A percentile compares a stretch with the other conserved stretches of the same genome.
Evolutionary conservation across 1,140 invertebrate species (phyloP).

Genomic region (Hyles euphorbiae): DNA sequence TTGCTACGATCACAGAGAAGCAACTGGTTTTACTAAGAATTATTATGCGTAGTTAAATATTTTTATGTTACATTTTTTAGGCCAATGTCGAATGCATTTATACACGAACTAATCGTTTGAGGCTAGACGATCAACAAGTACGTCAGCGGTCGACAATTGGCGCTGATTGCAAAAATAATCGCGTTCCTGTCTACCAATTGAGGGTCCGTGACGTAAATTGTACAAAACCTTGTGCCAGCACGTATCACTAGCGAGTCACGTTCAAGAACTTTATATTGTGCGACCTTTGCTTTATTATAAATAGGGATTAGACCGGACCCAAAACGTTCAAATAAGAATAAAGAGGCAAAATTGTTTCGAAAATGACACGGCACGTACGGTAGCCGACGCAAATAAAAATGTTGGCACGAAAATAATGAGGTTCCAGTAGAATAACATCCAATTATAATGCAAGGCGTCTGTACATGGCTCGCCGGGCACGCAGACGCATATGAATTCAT

Average conservation of each 20-base stretch:
- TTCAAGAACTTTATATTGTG: too few species aligned
- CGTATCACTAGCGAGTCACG: neutral
- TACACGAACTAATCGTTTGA: neutral
- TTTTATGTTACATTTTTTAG: constrained; percentile 5
- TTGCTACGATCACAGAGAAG: too few species aligned
- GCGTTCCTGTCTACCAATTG: constrained; percentile 46
- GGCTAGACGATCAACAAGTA: constrained; percentile 6
- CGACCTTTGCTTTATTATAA: too few species aligned
- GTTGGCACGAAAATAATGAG: constrained; percentile 1
- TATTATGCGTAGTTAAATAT: too few species aligned
- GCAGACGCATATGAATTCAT: too few species aligned
- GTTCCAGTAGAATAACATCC: neutral
- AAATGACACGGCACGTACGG: neutral
- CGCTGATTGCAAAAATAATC: constrained; percentile 55
- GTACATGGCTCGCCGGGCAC: too few species aligned
- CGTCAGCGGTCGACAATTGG: constrained; percentile 37
- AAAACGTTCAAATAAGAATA: neutral
- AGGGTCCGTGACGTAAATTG: constrained; percentile 24
- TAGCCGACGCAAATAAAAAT: neutral
- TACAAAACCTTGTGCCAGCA: neutral
- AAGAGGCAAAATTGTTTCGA: neutral
- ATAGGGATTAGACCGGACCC: neutral
- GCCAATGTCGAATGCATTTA: constrained; percentile 19
- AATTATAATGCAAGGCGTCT: constrained; percentile 1
- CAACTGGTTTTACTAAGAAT: too few species aligned